phyloP scores from a whole-genome alignment of 2,888 invertebrate species.

The Lissonota sp. region DNA sequence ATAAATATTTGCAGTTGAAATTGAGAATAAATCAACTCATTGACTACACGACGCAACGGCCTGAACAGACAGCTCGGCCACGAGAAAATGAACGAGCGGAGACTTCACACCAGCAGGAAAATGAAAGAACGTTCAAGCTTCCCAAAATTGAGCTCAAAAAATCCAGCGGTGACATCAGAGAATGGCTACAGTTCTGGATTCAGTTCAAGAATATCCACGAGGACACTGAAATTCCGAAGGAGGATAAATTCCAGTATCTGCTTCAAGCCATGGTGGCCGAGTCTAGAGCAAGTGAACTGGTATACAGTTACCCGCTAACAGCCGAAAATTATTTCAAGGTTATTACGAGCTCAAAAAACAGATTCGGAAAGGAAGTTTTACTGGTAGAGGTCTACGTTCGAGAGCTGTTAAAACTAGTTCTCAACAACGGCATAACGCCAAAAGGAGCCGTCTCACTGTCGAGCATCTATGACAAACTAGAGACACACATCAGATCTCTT shows the following conservation, averaged over 20 bases:
- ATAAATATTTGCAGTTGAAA: constrained; percentile 22
- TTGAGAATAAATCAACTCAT: background rate
- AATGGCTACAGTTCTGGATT: too few species aligned
- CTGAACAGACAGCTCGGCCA: background rate
- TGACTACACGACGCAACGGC: background rate
- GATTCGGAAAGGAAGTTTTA: constrained; percentile 74
- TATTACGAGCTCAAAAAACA: constrained; percentile 67
- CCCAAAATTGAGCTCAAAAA: constrained; percentile 41
- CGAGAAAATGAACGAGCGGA: too few species aligned
- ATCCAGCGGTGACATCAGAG: too few species aligned
- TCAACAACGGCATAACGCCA: constrained; percentile 63
- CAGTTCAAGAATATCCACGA: constrained; percentile 46
- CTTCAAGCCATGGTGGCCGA: constrained; percentile 59
- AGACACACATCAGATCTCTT: constrained; percentile 71
- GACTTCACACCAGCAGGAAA: background rate
- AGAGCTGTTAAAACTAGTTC: constrained; percentile 73
- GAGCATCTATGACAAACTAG: constrained; percentile 72
- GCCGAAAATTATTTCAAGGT: constrained; percentile 72
- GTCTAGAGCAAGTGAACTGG: constrained; percentile 59
- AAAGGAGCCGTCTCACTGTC: constrained; percentile 56
- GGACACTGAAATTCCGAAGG: constrained; percentile 49
- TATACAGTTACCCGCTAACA: constrained; percentile 67
- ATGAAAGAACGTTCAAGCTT: background rate
- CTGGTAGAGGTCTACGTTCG: constrained; percentile 74
- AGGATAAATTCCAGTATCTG: constrained; percentile 71